Base-by-base conservation (phyloP, 23 tunicate species). In the Aplidium turbinatum region DNA sequence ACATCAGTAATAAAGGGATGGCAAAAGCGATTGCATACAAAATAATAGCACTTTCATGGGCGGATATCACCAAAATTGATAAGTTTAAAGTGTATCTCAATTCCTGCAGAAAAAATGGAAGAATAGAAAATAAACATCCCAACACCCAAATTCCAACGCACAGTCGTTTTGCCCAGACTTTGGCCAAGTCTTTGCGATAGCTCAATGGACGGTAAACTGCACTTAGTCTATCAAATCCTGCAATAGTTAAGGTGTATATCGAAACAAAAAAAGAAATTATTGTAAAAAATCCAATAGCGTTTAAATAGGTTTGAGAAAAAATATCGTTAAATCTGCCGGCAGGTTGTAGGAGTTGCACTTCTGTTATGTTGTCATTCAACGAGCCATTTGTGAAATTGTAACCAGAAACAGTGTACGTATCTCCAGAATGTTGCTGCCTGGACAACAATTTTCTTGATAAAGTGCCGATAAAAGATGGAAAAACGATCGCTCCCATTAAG, bases 281-380 rank as follows among this genome's bases (percentile, higher is more conserved):
- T 25, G 96, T 88, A 38, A 88, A 88, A 62, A 88, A 81, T 1
- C 96, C 96, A 28, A 88, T 69, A 23, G 72, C 71, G 47, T 80
- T 20, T 20, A 81, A 3, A 39, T 80, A 76, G 35, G 53, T n/a
- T 4, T 28, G 35, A 18, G 64, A 58, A 34, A 87, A 74, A 20
- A 52, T 4, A 2, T 20, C 68, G 9, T 28, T 25, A 73, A 73
- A 54, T 4, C 26, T 27, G 4, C 77, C 80, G 1, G 70, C 63
- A 2, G 78, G 57, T 30, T 31, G 28, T 16, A 76, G 80, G 28
- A 48, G 50, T 54, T 32, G 75, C 13, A 69, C 75, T 1, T 34
- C 21, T 33, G 72, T 22, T 0, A 33, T 21, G 28, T 46, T 31
- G 57, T 28, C 23, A 40, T 35, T 61, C 34, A 66, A 5, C 24